A percentile compares a stretch with the other conserved stretches of the same genome.
These are phyloP conservation scores for Encarsia formosa DNA, from an alignment of 2,888 invertebrate genomes.

Conservation along the genomic window DNA sequence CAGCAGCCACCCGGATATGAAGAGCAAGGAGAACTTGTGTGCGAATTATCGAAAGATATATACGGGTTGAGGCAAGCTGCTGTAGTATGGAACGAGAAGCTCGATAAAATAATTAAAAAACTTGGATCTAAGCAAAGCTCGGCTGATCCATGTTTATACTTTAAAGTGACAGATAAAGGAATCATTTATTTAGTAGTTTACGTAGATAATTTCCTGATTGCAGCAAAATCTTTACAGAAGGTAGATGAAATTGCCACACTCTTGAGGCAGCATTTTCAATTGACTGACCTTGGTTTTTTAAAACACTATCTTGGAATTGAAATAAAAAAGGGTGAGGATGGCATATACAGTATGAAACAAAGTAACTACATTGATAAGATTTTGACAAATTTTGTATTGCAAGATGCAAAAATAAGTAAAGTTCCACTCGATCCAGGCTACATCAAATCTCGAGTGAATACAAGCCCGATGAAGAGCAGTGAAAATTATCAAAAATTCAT, in stretches of 20 bases:
- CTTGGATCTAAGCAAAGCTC: background rate
- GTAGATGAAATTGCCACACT: slow-evolving; percentile 12
- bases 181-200: slow-evolving; percentile 1
- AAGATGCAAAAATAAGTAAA: slow-evolving; percentile 23
- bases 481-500: slow-evolving; percentile 27
- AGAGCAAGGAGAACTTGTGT: background rate
- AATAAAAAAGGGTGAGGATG: slow-evolving; percentile 18
- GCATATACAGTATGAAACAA: slow-evolving; percentile 26
- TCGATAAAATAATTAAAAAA: background rate
- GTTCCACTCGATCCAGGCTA: slow-evolving; percentile 28
- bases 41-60: background rate
- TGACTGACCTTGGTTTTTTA: slow-evolving; percentile 26
- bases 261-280: slow-evolving; percentile 23
- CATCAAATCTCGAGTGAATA: slow-evolving; percentile 4
- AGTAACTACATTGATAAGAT: slow-evolving; percentile 21
- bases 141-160: slow-evolving; percentile 6
- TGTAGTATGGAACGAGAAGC: background rate
- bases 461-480: slow-evolving; percentile 10
- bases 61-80: slow-evolving; percentile 11
- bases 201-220: slow-evolving; percentile 16
- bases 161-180: background rate
- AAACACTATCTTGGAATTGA: slow-evolving; percentile 26
- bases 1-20: slow-evolving; percentile 5
- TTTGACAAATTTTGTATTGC: slow-evolving; percentile 14
- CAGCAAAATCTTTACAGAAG: slow-evolving; percentile 4